Evolutionary conservation across 2,113 vertebrate genomes (phyloP).

Genomic region (Zingel zingel): DNA sequence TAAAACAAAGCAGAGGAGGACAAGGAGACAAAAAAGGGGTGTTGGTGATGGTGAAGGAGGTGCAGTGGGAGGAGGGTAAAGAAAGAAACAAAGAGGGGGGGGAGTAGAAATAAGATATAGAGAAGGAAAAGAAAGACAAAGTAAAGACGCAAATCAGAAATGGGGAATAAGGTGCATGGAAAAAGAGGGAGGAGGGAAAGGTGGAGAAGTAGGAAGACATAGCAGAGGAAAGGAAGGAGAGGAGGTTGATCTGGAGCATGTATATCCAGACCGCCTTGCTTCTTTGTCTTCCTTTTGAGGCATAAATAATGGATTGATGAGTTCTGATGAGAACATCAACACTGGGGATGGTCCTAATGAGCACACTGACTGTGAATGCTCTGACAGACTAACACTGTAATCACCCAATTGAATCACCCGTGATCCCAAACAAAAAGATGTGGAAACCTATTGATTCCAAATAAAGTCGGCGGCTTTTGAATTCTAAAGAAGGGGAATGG

Average conservation of each 20-base stretch:
- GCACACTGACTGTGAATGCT: conserved; percentile 50
- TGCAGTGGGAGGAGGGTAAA: background rate
- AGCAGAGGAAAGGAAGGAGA: background rate
- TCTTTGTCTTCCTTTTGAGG: conserved; percentile 72
- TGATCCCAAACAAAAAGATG: conserved; percentile 34
- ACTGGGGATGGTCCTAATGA: conserved; percentile 64
- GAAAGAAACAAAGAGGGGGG: background rate
- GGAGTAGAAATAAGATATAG: background rate
- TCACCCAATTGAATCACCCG: conserved; percentile 29
- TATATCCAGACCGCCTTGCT: conserved; percentile 24
- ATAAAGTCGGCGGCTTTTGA: conserved; percentile 48
- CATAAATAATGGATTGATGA: conserved; percentile 80
- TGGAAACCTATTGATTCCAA: conserved; percentile 59
- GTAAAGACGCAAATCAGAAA: too few species aligned
- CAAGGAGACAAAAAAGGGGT: background rate
- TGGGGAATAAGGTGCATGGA: background rate
- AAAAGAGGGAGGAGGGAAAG: background rate
- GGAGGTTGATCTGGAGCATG: conserved; percentile 41
- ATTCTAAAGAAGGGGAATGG: background rate
- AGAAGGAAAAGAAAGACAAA: background rate
- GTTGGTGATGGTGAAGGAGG: background rate
- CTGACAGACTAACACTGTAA: conserved; percentile 15
- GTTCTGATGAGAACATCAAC: conserved; percentile 70
- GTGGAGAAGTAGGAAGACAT: background rate
- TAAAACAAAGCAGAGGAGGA: background rate